Evolutionary conservation across 2,797 vertebrate genomes (phyloP).

Genomic region (Enteromius viviparus): DNA sequence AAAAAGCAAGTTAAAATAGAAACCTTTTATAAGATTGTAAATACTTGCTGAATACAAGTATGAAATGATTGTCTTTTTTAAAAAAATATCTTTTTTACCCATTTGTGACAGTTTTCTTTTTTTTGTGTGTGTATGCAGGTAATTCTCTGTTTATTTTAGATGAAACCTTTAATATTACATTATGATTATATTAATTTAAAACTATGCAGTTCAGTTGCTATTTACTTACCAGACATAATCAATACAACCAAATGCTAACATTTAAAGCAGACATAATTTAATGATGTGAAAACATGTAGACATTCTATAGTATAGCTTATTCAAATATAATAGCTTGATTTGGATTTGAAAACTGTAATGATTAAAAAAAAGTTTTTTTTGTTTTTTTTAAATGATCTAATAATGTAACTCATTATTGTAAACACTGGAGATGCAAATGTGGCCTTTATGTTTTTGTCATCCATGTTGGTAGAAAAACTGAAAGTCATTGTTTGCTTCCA

Average conservation of each 20-base stretch:
- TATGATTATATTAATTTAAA: background rate
- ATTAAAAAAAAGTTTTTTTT: background rate
- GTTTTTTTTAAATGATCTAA: background rate
- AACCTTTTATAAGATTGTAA: too few relatives aligned
- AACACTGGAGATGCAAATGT: slow-evolving; percentile 2
- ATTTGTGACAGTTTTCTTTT: background rate
- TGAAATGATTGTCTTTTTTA: too few relatives aligned
- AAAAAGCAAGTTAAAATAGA: too few relatives aligned
- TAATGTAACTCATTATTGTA: background rate
- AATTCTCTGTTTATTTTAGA: background rate
- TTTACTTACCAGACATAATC: background rate
- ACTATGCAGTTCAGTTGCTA: background rate
- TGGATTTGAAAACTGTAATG: background rate
- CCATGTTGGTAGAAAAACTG: background rate
- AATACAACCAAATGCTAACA: background rate
- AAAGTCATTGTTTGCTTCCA: slow-evolving; percentile 12
- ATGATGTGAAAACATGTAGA: background rate
- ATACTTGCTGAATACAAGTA: background rate
- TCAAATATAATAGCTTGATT: background rate
- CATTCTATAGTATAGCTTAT: background rate
- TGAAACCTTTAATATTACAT: background rate
- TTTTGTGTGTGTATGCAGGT: too few relatives aligned
- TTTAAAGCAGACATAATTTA: background rate
- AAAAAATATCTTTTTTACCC: background rate
- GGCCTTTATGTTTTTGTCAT: slow-evolving; percentile 18